A percentile compares a stretch with the other conserved stretches of the same genome.
Conservation (phyloP, 2,888 invertebrate species). For the Amphimallon solstitiale region DNA sequence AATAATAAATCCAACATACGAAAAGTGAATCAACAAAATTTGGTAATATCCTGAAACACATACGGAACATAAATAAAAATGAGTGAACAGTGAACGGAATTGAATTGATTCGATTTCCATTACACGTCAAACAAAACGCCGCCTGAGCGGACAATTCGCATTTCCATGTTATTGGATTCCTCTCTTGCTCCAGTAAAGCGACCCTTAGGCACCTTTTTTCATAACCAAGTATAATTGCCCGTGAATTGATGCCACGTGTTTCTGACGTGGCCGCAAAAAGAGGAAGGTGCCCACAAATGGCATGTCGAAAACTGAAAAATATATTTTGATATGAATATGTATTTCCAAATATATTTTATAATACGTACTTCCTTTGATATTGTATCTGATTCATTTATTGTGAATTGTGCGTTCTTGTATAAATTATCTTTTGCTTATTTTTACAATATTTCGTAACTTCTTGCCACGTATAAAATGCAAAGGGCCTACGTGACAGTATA, state of each 20-base stretch:
- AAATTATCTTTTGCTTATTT: no score
- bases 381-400: no score
- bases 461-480: no score
- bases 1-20: no score
- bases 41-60: background rate
- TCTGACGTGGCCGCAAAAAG: slow-evolving; percentile 13
- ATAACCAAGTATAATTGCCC: slow-evolving; percentile 36
- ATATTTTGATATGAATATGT: no score
- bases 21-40: no score
- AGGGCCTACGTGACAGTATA: no score
- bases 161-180: slow-evolving; percentile 46
- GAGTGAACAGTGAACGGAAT: slow-evolving; percentile 16
- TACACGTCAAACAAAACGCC: slow-evolving; percentile 41
- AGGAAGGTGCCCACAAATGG: background rate
- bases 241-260: slow-evolving; percentile 35
- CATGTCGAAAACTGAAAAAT: slow-evolving; percentile 5
- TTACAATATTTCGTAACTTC: no score
- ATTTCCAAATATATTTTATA: no score
- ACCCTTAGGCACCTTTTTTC: slow-evolving; percentile 33
- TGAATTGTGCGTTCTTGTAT: no score
- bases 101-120: slow-evolving; percentile 43
- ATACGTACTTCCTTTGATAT: no score
- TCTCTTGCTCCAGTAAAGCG: slow-evolving; percentile 25
- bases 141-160: slow-evolving; percentile 39
- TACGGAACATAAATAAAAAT: background rate